Evolutionary conservation across 1,140 invertebrate genomes (phyloP).

Genomic region (Andrena cerasifolii): DNA sequence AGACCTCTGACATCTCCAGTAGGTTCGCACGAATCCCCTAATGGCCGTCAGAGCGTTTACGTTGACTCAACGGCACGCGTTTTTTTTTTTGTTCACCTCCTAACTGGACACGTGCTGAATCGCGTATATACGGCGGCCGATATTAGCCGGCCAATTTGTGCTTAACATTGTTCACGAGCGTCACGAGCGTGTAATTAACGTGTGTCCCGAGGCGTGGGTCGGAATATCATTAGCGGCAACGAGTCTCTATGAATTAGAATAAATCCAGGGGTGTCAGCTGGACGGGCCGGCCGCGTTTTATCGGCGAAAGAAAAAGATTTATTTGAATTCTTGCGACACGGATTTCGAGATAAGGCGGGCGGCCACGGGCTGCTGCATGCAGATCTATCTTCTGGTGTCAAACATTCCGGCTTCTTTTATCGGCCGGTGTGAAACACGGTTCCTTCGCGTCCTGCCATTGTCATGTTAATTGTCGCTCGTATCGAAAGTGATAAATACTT

Average conservation of each 20-base stretch:
- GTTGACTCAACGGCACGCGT: conserved; percentile 34
- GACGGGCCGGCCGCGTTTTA: conserved; percentile 2
- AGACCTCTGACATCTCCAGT: background rate
- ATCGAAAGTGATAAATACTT: background rate
- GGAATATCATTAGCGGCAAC: conserved; percentile 54
- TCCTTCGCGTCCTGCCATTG: conserved; percentile 4
- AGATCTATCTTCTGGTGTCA: conserved; percentile 15
- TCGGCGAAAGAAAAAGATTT: conserved; percentile 25
- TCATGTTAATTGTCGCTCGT: conserved; percentile 25
- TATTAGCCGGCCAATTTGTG: conserved; percentile 58
- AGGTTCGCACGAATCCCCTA: background rate
- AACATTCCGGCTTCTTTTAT: conserved; percentile 26
- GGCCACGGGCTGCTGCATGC: background rate
- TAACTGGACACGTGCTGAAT: conserved; percentile 21
- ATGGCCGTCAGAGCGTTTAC: conserved; percentile 18
- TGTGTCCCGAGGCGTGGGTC: conserved; percentile 18
- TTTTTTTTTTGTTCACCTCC: conserved; percentile 19
- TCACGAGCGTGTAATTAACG: conserved; percentile 53
- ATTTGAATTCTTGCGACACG: conserved; percentile 41
- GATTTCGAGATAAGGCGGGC: conserved; percentile 31
- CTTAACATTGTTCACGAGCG: conserved; percentile 46
- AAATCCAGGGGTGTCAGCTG: conserved; percentile 37
- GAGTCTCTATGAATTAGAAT: conserved; percentile 48
- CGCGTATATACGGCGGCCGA: background rate
- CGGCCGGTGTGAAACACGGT: conserved; percentile 10